Percentiles rank a stretch among this genome's conserved stretches.
phyloP scores from a whole-genome alignment of 2,797 vertebrate genomes.

The Sciaenops ocellatus region DNA sequence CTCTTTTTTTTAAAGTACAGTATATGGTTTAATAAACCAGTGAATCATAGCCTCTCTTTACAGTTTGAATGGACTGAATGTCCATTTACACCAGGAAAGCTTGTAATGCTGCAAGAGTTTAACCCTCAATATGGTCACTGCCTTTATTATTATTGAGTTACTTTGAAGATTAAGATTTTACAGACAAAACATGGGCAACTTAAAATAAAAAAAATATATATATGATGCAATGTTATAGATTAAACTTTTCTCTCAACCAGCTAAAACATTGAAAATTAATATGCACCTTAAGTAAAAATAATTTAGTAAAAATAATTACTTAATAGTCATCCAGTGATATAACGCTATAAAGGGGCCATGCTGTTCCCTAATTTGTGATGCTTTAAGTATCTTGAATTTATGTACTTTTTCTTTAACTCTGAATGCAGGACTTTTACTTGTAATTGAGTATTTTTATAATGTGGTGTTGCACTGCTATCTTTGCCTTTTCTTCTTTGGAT shows the following conservation, averaged over 20 bases:
- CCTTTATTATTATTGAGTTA: too few species aligned
- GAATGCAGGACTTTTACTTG: not conserved
- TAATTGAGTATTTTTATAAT: not conserved
- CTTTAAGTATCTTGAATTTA: not conserved
- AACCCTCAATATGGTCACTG: not conserved
- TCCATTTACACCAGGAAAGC: not conserved
- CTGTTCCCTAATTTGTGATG: not conserved
- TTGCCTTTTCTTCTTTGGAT: not conserved
- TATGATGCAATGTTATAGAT: too few species aligned
- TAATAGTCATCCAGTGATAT: too few species aligned
- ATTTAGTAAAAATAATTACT: too few species aligned
- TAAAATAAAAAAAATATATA: too few species aligned
- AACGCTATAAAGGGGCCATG: too few species aligned
- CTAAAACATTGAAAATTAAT: too few species aligned
- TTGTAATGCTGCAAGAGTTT: not conserved
- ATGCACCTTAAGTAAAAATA: too few species aligned
- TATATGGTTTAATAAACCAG: not conserved
- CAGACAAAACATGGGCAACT: too few species aligned
- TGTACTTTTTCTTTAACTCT: not conserved
- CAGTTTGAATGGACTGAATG: not conserved
- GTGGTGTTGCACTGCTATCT: not conserved
- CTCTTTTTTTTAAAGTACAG: not conserved
- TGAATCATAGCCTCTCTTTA: not conserved
- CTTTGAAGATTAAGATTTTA: too few species aligned
- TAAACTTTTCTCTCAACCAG: too few species aligned